These are phyloP conservation scores for Blennius ocellaris DNA, from an alignment of 2,113 vertebrate species.

Conservation along the genomic window DNA sequence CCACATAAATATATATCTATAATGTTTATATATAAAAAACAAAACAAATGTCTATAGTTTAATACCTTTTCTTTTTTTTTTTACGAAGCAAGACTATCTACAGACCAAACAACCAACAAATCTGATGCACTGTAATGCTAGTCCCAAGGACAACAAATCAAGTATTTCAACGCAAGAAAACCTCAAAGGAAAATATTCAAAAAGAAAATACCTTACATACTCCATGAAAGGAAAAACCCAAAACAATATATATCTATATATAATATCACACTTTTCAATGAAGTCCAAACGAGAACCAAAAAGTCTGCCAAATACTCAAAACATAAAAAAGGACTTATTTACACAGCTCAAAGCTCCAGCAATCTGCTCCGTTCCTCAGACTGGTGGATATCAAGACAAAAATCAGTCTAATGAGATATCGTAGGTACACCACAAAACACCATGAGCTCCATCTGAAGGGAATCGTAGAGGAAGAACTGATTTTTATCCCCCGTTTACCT, in stretches of 20 bases:
- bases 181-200: constrained; percentile 61
- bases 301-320: constrained; percentile 73
- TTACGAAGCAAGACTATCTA: constrained; percentile 95
- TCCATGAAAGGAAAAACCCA: constrained; percentile 80
- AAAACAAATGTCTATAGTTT: constrained; percentile 89
- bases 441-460: constrained; percentile 93
- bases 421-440: constrained; percentile 96
- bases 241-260: constrained; percentile 44
- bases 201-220: constrained; percentile 85
- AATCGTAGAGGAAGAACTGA: constrained; percentile 96
- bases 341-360: constrained; percentile 96
- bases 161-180: constrained; percentile 88
- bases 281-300: constrained; percentile 79
- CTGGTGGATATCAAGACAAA: constrained; percentile 84
- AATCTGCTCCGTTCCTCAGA: constrained; percentile 86
- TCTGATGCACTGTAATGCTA: constrained; percentile 93
- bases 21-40: constrained; percentile 81
- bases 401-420: constrained; percentile 92
- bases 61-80: constrained; percentile 80
- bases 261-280: constrained; percentile 85
- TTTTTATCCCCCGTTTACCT: constrained; percentile 81
- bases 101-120: constrained; percentile 95
- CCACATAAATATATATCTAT: constrained; percentile 95
- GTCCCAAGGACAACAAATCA: constrained; percentile 90
- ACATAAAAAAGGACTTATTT: constrained; percentile 92